These are phyloP conservation scores for Falco novaeseelandiae DNA, from an alignment of 2,797 vertebrate genomes.

Conservation along the genomic window DNA sequence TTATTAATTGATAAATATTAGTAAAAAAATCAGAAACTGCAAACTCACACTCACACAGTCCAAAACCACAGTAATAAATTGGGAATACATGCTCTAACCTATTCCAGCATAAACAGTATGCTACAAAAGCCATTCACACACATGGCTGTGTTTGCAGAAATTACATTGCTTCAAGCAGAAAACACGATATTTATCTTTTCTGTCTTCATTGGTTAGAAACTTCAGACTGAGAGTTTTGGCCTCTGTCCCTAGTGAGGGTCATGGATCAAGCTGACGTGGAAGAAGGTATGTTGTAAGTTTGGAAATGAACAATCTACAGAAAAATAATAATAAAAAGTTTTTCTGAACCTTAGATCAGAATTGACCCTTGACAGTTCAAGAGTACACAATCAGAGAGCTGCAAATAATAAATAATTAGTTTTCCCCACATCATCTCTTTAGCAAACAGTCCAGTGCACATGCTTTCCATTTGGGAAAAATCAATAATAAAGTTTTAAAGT, in stretches of 20 bases:
- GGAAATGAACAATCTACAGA: background rate
- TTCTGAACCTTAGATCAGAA: background rate
- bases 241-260: background rate
- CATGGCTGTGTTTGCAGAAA: background rate
- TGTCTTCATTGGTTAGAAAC: background rate
- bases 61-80: background rate
- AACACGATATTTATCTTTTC: background rate
- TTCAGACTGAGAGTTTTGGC: background rate
- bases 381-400: background rate
- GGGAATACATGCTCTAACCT: background rate
- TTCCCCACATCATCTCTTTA: background rate
- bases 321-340: background rate
- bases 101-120: background rate
- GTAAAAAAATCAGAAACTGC: background rate
- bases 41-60: background rate
- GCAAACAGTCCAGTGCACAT: background rate
- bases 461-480: background rate
- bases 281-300: background rate
- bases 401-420: background rate
- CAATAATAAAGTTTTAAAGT: background rate
- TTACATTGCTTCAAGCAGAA: background rate
- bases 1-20: background rate
- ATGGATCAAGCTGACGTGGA: background rate
- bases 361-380: background rate
- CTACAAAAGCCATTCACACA: background rate